Base-by-base conservation (phyloP, 2,113 vertebrate species). In the Ciconia boyciana region DNA sequence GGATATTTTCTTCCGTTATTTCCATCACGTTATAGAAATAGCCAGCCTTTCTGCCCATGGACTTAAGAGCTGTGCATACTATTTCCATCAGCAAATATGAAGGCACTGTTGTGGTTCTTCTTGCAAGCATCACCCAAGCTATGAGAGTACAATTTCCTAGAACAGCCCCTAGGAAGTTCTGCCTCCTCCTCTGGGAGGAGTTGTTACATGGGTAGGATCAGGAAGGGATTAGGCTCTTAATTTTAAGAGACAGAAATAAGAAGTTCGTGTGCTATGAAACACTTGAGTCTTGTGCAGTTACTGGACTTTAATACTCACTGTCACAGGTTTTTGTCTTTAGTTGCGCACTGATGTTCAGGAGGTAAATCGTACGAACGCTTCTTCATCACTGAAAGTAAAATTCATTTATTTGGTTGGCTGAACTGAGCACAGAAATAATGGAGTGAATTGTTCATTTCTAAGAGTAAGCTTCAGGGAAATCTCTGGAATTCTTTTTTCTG, bases 1-100 rank as follows among this genome's bases (percentile, higher is more conserved):
- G 80, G 83, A 20, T 93, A 92, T 94, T 94, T 91, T 94, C 52
- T 89, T 89, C 83, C 76, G 74, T 76, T 85, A 76, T 89, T 94
- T 94, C 57, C 46, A n/a, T 87, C 89, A 71, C 52, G 18, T 81
- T 58, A 89, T 28, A 94, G 46, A 95, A 94, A 92, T 72, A 94
- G 78, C 34, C 48, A 76, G 65, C 32, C 36, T 69, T 79, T 36
- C 57, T 89, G 60, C 21, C 55, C 36, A 39, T 60, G 65, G 32
- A 71, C 51, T 91, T 64, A n/a, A 62, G 49, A 92, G 60, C 28
- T 81, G 60, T 1, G 2, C 44, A 46, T 43, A 25, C 29, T 65
- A 39, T 54, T 92, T 89, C 72, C 21, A 34, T 51, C 80, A 70
- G 72, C 31, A 92, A 89, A 77, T 64, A 64, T 13, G 26, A 88